Conservation (phyloP, 2,888 invertebrate species). For the Rhopalosiphum nymphaeae region DNA sequence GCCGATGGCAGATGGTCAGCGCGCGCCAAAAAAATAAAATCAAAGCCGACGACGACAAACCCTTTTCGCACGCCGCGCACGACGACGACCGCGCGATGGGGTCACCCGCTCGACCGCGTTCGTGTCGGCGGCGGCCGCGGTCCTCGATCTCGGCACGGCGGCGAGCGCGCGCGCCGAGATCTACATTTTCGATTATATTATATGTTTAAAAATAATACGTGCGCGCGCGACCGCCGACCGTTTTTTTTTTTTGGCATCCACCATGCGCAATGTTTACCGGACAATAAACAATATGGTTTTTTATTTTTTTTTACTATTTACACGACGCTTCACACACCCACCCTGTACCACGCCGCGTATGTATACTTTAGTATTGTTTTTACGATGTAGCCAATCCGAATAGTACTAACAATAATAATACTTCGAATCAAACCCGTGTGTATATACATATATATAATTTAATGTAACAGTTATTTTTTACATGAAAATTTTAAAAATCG, state of each 20-base stretch:
- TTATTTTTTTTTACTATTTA: neutral
- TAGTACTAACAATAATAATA: too few relatives aligned
- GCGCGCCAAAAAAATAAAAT: slow-evolving; percentile 40
- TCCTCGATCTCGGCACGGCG: neutral
- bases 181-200: neutral
- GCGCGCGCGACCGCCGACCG: neutral
- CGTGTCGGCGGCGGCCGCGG: neutral
- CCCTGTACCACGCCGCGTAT: neutral
- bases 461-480: neutral
- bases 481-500: neutral
- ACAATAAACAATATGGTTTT: slow-evolving; percentile 22
- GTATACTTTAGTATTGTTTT: neutral
- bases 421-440: neutral
- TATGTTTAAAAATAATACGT: slow-evolving; percentile 45
- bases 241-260: slow-evolving; percentile 24
- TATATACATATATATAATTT: too few relatives aligned
- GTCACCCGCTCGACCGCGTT: neutral
- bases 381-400: neutral
- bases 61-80: neutral
- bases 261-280: slow-evolving; percentile 19
- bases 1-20: slow-evolving; percentile 47
- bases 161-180: neutral
- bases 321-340: neutral
- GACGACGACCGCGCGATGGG: neutral
- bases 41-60: slow-evolving; percentile 8